Evolutionary conservation across 2,797 vertebrate species (phyloP), one percentile per base, ranked within the genome.

Genomic region (Corythornis leucogaster): DNA sequence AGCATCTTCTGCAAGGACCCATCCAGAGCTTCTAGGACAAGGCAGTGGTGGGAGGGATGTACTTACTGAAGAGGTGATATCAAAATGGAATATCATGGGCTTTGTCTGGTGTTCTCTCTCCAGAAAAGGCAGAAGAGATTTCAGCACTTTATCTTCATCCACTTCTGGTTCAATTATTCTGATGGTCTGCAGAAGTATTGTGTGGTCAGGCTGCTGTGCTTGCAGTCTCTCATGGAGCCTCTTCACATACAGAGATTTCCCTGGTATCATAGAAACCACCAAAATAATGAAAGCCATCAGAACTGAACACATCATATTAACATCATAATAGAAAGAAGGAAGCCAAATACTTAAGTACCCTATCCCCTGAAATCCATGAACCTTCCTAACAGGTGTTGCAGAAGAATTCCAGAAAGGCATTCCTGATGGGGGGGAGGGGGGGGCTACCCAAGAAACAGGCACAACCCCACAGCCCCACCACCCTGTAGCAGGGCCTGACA

Each of bases 241-340:
- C 85, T 96, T 98, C 83, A 99, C 98, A 30, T 98, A 99, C 9
- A 99, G 98, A 24, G 99, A 99, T 96, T 99, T 99, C 48, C 99
- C 99, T 99, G 71, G 26, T 51, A 68, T 3, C 33, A 17, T 21
- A 24, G 71, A 87, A 88, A 46, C 70, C 21, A 9, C 3, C 48
- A 22, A 7, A 71, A 76, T 38, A 77, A 59, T 35, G 31, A 31
- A 86, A 85, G 10, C 35, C 12, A 9, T 26, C 10, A 38, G 6
- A 17, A 68, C 9, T 2, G 1, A 26, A 46, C 1, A 31, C 38
- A 51, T 8, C 26, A 11, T 10, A 75, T 26, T 19, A 43, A 48
- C 11, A 58, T 26, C 51, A 6, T 13, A 63, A 66, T 0, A 70
- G 26, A 66, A 62, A 61, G 30, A 85, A 80, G 43, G 19, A 62